Conservation (phyloP, 2,888 invertebrate genomes). For the Drosophila anceps region DNA sequence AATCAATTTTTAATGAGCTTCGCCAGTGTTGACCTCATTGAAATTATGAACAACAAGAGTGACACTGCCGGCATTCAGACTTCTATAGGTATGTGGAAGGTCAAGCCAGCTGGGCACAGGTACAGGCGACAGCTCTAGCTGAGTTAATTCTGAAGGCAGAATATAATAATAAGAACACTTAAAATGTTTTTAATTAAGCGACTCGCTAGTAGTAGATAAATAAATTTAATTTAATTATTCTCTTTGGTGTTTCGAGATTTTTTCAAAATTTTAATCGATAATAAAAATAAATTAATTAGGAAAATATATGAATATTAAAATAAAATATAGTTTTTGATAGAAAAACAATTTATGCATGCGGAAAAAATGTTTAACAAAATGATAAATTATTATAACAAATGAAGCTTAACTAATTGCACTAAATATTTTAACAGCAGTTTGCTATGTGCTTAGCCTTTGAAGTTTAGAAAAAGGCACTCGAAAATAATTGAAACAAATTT, state of each 20-base stretch:
- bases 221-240: too few relatives aligned
- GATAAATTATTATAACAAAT: too few relatives aligned
- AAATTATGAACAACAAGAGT: conserved; percentile 59
- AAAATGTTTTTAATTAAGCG: conserved; percentile 9
- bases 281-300: neutral
- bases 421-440: neutral
- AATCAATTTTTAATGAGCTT: conserved; percentile 75
- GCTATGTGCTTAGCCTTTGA: neutral
- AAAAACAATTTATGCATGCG: too few relatives aligned
- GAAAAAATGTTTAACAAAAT: neutral
- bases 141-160: neutral
- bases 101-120: conserved; percentile 30
- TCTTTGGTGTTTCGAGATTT: too few relatives aligned
- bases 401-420: neutral
- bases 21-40: conserved; percentile 70
- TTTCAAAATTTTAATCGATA: too few relatives aligned
- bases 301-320: neutral
- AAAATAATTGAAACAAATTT: conserved; percentile 31
- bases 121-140: neutral
- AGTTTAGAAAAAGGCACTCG: conserved; percentile 32
- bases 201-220: too few relatives aligned
- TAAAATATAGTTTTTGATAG: too few relatives aligned
- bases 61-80: conserved; percentile 34
- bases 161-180: conserved; percentile 14
- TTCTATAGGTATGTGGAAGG: conserved; percentile 16